Percentiles rank a stretch among this genome's conserved stretches.
Conservation (phyloP, 1,140 invertebrate genomes). For the Apis cerana region DNA sequence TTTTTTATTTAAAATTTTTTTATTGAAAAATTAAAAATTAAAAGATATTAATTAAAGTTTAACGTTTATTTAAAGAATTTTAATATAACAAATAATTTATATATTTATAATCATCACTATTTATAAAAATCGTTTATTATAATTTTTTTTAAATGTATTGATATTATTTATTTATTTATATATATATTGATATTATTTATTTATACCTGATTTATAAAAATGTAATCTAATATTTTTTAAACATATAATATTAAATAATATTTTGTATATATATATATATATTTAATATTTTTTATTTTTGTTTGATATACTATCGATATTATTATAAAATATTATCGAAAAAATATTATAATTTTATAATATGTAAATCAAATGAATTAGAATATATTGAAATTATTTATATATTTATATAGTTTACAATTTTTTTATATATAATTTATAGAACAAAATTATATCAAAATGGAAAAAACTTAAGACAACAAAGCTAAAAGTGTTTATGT, state of each 20-base stretch:
- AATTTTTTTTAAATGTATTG: neutral
- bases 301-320: too few species aligned
- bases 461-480: too few species aligned
- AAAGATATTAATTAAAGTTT: neutral
- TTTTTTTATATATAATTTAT: neutral
- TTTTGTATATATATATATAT: too few species aligned
- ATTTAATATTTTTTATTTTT: too few species aligned
- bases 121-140: neutral
- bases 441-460: neutral
- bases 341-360: neutral
- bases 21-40: neutral
- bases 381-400: neutral
- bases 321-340: neutral
- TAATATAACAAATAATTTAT: too few species aligned
- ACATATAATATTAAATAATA: too few species aligned
- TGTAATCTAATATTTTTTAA: too few species aligned
- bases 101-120: neutral
- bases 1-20: neutral
- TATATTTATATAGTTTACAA: neutral
- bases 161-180: too few species aligned
- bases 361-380: neutral
- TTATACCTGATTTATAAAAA: too few species aligned
- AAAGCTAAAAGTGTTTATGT: neutral
- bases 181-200: too few species aligned
- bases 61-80: neutral